These are phyloP conservation scores for Poicephalus meyeri DNA, from an alignment of 2,113 vertebrate genomes.

Conservation along the genomic window DNA sequence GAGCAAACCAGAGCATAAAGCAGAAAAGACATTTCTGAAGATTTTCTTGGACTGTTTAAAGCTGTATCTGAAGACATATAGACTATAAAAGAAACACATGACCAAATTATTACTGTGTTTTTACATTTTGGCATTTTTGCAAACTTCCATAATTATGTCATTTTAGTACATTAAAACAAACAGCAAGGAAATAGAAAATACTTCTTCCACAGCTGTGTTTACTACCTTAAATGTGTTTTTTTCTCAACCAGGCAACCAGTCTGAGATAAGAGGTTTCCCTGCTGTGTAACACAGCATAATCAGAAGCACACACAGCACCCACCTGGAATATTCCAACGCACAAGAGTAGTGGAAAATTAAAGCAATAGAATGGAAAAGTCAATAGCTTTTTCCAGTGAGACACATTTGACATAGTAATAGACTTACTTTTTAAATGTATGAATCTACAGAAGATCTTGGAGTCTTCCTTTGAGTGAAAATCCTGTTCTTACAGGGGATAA, in stretches of 20 bases:
- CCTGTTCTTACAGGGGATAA: background rate
- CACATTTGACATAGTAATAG: slow-evolving; percentile 16
- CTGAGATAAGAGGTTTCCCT: slow-evolving; percentile 77
- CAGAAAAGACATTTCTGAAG: background rate
- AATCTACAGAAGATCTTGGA: background rate
- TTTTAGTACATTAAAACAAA: slow-evolving; percentile 74
- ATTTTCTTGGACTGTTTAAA: background rate
- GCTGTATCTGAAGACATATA: background rate
- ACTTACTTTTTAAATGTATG: slow-evolving; percentile 1
- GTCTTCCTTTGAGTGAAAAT: background rate
- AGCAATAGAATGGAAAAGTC: slow-evolving; percentile 67
- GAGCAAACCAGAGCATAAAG: background rate
- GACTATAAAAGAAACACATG: background rate
- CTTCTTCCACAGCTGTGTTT: slow-evolving; percentile 79
- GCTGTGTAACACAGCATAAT: slow-evolving; percentile 69
- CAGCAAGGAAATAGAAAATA: slow-evolving; percentile 67
- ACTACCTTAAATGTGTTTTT: slow-evolving; percentile 55
- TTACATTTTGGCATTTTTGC: slow-evolving; percentile 55
- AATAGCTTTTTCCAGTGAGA: slow-evolving; percentile 55
- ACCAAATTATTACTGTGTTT: slow-evolving; percentile 1
- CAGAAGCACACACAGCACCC: slow-evolving; percentile 57
- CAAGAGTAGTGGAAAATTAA: slow-evolving; percentile 64
- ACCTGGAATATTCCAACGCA: slow-evolving; percentile 65
- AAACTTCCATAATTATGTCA: slow-evolving; percentile 64
- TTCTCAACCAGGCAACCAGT: slow-evolving; percentile 61